phyloP scores from a whole-genome alignment of 1,140 invertebrate genomes.

The Kradibia gibbosae region DNA sequence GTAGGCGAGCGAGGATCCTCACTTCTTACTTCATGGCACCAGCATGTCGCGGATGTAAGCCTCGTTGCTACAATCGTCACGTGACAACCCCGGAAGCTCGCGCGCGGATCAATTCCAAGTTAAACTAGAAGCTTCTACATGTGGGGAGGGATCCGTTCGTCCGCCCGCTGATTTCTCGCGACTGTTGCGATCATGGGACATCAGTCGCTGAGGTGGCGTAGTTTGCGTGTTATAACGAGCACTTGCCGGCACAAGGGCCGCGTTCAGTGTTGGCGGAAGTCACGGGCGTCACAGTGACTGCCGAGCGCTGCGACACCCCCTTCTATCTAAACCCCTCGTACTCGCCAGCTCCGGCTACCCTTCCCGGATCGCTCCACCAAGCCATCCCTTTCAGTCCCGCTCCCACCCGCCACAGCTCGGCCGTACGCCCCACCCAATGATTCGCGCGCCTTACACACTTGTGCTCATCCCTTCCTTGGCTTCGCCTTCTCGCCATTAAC shows the following conservation, averaged over 20 bases:
- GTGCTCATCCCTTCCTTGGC: neutral
- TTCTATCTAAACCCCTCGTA: slow-evolving; percentile 51
- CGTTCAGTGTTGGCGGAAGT: slow-evolving; percentile 65
- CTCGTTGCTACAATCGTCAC: neutral
- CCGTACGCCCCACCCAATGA: neutral
- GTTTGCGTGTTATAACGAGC: slow-evolving; percentile 22
- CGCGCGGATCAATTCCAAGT: neutral
- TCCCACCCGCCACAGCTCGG: neutral
- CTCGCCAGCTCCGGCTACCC: neutral
- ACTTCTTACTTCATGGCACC: neutral
- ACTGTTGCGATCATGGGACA: neutral
- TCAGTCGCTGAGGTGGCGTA: slow-evolving; percentile 10
- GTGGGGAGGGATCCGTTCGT: too few species aligned
- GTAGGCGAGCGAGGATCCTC: too few species aligned
- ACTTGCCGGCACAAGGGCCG: slow-evolving; percentile 38
- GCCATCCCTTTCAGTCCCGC: slow-evolving; percentile 53
- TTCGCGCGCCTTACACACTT: slow-evolving; percentile 58
- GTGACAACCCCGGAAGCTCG: neutral
- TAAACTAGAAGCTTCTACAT: too few species aligned
- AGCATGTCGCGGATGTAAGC: neutral
- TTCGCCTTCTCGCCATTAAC: neutral
- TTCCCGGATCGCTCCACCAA: too few species aligned
- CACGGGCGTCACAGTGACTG: slow-evolving; percentile 64
- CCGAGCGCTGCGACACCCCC: slow-evolving; percentile 63
- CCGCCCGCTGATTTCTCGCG: too few species aligned